Evolutionary conservation across 2,888 invertebrate species (phyloP), one percentile per base, ranked within the genome.

Genomic region (Metalampra italica): DNA sequence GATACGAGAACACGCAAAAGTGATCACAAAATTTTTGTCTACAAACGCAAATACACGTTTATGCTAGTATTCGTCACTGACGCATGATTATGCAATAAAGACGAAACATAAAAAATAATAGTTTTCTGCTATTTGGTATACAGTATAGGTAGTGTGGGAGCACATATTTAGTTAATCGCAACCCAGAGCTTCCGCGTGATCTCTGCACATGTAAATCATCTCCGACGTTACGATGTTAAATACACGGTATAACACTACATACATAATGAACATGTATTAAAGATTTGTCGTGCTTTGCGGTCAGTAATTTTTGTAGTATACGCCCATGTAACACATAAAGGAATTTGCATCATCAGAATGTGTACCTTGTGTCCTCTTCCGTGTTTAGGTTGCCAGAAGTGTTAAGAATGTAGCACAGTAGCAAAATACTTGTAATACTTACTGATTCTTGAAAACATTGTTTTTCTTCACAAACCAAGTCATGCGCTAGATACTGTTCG

Each of bases 331-430:
- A 38, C 42, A 7, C 14, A 37, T 36, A n/a, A 37, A 9, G 29
- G 29, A 37, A 37, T 45, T 38, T 30, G 22, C 47, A 29, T 47
- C 47, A 47, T 47, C 30, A 8, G 7, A 43, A 43, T 47, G 14
- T 13, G 29, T 14, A 15, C 40, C 34, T 29, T 34, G 14, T 45
- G 43, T 30, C 29, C 37, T 39, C 14, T 14, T 29, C 12, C 29
- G 14, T 3, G 22, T 44, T 22, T 22, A 22, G 29, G 36, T 22
- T 22, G 22, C 22, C 22, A 22, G 22, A 22, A 22, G 5, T 3
- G 22, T 22, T 22, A 22, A 22, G 22, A 22, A 14, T 40, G 9
- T 22, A 9, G 22, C 8, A 40, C 40, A 14, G 40, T 1, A 40
- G 3, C 15, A 40, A 7, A 9, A 36, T n/a, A 36, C 7, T 36